These are phyloP conservation scores for Sarcophaga peregrina DNA, from an alignment of 1,140 invertebrate genomes.

Conservation along the genomic window DNA sequence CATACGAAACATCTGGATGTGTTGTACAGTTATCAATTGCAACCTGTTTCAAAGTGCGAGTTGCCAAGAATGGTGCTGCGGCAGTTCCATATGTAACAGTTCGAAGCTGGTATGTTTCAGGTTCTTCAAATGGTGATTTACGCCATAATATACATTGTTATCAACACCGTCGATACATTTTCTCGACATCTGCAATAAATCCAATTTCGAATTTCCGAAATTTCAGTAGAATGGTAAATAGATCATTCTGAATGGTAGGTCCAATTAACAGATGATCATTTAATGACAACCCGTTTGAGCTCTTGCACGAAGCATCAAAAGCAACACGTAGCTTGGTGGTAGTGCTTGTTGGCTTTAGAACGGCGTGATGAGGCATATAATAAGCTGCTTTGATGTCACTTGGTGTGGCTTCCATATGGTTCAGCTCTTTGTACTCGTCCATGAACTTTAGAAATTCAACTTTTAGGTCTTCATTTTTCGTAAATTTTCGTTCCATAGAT, in stretches of 20 bases:
- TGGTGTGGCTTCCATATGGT: conserved; percentile 59
- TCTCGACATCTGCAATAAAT: conserved; percentile 37
- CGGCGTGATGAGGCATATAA: conserved; percentile 58
- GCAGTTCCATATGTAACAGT: conserved; percentile 40
- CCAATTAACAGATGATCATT: conserved; percentile 55
- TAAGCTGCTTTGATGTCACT: too few species aligned
- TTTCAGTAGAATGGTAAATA: conserved; percentile 42
- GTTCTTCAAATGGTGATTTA: too few species aligned
- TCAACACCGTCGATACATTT: conserved; percentile 30
- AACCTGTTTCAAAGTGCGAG: background rate
- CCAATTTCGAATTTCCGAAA: conserved; percentile 42
- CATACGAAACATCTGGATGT: conserved; percentile 34
- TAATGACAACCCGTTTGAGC: too few species aligned
- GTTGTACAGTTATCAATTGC: conserved; percentile 46
- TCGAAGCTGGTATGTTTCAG: conserved; percentile 26
- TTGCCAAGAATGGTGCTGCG: conserved; percentile 16
- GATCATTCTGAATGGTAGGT: conserved; percentile 54
- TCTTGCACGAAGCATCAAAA: conserved; percentile 53
- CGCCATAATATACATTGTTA: conserved; percentile 35
- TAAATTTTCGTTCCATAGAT: conserved; percentile 54
- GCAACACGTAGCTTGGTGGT: conserved; percentile 56
- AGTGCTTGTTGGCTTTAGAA: conserved; percentile 53
- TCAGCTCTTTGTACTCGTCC: conserved; percentile 57
- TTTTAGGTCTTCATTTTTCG: conserved; percentile 49
- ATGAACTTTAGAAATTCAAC: conserved; percentile 50